phyloP scores from a whole-genome alignment of 2,797 vertebrate genomes.

The Helarctos malayanus region DNA sequence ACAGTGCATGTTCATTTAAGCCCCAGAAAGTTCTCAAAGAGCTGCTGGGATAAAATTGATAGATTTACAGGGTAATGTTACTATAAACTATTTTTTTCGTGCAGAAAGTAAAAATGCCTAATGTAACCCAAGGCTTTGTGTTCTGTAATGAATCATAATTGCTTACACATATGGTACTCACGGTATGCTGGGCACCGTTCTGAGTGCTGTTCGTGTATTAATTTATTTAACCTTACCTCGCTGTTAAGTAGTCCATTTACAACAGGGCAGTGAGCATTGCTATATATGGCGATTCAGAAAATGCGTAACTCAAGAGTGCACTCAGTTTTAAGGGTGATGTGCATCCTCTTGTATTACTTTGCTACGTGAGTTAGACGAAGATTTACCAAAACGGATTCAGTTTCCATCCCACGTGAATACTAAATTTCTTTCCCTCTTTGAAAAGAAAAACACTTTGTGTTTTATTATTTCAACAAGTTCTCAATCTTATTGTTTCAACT shows the following conservation, averaged over 20 bases:
- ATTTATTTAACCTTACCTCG: conserved; percentile 30
- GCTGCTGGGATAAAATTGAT: not conserved
- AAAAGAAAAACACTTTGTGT: conserved; percentile 79
- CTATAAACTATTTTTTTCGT: not conserved
- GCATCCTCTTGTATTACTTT: conserved; percentile 5
- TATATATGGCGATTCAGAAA: conserved; percentile 36
- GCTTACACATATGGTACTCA: not conserved
- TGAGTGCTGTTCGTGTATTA: not conserved
- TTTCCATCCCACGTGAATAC: conserved; percentile 82
- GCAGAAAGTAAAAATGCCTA: not conserved
- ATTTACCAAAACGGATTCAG: conserved; percentile 83
- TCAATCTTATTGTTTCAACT: conserved; percentile 86
- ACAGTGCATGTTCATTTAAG: not conserved
- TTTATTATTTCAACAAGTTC: conserved; percentile 89
- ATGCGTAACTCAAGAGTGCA: not conserved
- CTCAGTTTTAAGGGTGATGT: conserved; percentile 10
- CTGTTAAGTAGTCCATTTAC: not conserved
- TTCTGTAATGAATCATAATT: conserved; percentile 14
- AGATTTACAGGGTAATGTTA: not conserved
- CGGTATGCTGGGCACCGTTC: not conserved
- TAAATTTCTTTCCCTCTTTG: conserved; percentile 82
- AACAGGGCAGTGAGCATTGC: not conserved
- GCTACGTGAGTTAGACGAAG: conserved; percentile 78
- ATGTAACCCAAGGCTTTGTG: not conserved
- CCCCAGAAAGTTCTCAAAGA: not conserved